Evolutionary conservation across 2,888 invertebrate species (phyloP), one percentile per base, ranked within the genome.

Genomic region (Drosophila melanocephala): DNA sequence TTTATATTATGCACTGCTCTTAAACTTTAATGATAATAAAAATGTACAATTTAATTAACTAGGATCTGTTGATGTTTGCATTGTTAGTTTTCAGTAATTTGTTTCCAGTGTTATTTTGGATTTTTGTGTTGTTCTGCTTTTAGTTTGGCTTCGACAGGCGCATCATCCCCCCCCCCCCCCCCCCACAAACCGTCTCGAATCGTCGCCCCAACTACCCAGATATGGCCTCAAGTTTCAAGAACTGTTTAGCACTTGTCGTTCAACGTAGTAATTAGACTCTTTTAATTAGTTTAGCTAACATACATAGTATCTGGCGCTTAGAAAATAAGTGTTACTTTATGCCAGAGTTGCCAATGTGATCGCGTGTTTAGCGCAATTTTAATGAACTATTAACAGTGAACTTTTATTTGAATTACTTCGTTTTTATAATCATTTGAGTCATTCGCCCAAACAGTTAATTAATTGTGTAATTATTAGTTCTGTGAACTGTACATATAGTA

Each of bases 11-110:
- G 84, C 70, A 84, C 73, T 89, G 83, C 75, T 53, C 85, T 89
- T 86, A 89, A 72, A 72, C 50, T 72, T 89, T 79, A 86, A 79
- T 88, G 89, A 88, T 90, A 86, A 85, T 74, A 90, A 76, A 90
- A 90, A 89, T 89, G 64, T 90, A 89, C 89, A 89, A 85, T 90
- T 87, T 87, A 81, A 87, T 87, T 88, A 89, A 84, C 88, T 89
- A 89, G 87, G 88, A 85, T 84, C 81, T 89, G 77, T 77, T 73
- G 73, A 68, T 81, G 77, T 68, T 81, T 51, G 66, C 61, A 47
- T 59, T 60, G 51, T 56, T 70, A 67, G 75, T 74, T 70, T 74
- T 71, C 55, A 58, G 64, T 61, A 47, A 35, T 68, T 39, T 59
- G 57, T 59, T 60, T 56, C 19, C 26, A 37, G 19, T 56, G 56